Evolutionary conservation across 1,140 invertebrate species (phyloP).

Genomic region (Drosophila lini): DNA sequence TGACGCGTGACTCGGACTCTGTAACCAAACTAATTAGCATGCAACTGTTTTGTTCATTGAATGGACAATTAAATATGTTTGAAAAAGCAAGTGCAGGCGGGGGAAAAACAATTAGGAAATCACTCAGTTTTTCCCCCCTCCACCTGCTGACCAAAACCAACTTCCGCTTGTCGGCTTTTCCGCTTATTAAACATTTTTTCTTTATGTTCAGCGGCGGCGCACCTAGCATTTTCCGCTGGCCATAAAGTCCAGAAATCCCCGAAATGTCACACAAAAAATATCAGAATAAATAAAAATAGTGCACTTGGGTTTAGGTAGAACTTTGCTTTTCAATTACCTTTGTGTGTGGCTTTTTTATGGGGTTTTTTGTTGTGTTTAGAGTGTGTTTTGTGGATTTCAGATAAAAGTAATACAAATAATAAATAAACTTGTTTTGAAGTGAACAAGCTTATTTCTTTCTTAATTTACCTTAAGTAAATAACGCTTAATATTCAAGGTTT

Average conservation of each 20-base stretch:
- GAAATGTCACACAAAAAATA: slow-evolving; percentile 19
- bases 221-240: background rate
- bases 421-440: background rate
- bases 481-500: background rate
- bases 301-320: background rate
- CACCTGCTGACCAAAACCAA: slow-evolving; percentile 25
- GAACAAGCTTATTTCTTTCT: background rate
- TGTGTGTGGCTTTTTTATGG: slow-evolving; percentile 12
- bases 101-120: slow-evolving; percentile 22
- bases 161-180: slow-evolving; percentile 65
- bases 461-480: background rate
- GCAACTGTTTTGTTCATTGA: slow-evolving; percentile 59
- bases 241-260: slow-evolving; percentile 24
- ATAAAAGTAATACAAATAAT: background rate
- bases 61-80: slow-evolving; percentile 19
- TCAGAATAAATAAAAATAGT: background rate
- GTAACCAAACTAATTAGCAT: slow-evolving; percentile 53
- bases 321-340: background rate
- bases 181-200: slow-evolving; percentile 66
- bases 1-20: slow-evolving; percentile 24
- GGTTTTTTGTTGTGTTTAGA: background rate
- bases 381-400: background rate
- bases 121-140: background rate
- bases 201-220: slow-evolving; percentile 5
- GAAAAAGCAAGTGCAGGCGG: background rate